These are phyloP conservation scores for Cantharis flavilabris DNA, from an alignment of 2,888 invertebrate species.

Conservation along the genomic window DNA sequence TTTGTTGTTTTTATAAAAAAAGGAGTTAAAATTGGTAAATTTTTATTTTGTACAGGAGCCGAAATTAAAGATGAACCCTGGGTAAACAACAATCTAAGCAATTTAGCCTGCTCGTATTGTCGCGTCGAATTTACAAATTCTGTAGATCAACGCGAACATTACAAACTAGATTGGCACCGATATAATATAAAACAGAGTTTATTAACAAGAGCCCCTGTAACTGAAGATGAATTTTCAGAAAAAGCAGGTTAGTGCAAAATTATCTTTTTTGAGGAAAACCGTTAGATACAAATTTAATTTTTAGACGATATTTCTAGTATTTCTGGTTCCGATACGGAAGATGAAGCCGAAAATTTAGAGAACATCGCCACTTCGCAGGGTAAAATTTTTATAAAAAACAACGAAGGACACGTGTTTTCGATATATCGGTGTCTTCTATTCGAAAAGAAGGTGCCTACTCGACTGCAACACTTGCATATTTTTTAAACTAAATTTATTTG, in stretches of 20 bases:
- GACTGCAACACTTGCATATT: neutral
- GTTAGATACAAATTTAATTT: neutral
- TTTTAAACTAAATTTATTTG: neutral
- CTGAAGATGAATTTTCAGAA: conserved; percentile 63
- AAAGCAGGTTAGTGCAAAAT: conserved; percentile 50
- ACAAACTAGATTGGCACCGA: conserved; percentile 83
- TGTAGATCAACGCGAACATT: conserved; percentile 72
- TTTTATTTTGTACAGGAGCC: neutral
- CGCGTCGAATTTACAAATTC: conserved; percentile 61
- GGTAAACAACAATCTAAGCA: conserved; percentile 23
- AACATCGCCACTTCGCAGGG: conserved; percentile 59
- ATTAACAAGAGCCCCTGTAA: conserved; percentile 60
- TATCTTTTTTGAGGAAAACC: too few species aligned
- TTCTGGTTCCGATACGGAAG: conserved; percentile 64
- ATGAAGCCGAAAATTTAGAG: conserved; percentile 51
- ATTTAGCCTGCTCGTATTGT: conserved; percentile 60
- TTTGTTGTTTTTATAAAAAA: neutral
- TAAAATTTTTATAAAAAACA: conserved; percentile 75
- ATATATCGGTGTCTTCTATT: conserved; percentile 75
- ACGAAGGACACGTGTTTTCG: conserved; percentile 70
- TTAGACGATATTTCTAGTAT: conserved; percentile 57
- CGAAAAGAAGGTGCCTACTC: conserved; percentile 65
- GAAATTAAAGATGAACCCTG: neutral
- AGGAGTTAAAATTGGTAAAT: neutral
- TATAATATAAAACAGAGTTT: conserved; percentile 78